Conservation (phyloP, 2,888 invertebrate species). For the Brachynemurus nebulosus region DNA sequence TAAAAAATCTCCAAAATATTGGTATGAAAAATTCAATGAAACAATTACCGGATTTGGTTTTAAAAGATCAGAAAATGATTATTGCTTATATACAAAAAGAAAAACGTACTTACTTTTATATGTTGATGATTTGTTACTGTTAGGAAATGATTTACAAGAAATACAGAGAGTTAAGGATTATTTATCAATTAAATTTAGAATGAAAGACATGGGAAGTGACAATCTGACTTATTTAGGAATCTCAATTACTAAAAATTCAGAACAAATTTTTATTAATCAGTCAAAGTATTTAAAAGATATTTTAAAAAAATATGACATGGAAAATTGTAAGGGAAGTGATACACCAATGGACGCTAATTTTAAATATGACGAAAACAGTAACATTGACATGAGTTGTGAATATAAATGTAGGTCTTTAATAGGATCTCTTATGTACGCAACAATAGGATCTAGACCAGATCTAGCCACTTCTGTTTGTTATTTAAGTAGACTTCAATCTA, state of each 20-base stretch:
- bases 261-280: background rate
- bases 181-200: slow-evolving; percentile 9
- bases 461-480: too few relatives aligned
- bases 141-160: slow-evolving; percentile 5
- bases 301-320: too few relatives aligned
- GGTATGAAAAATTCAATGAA: slow-evolving; percentile 11
- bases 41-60: slow-evolving; percentile 10
- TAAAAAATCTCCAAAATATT: slow-evolving; percentile 13
- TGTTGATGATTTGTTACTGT: slow-evolving; percentile 10
- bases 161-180: slow-evolving; percentile 5
- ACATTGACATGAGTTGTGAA: slow-evolving; percentile 8
- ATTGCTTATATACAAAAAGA: slow-evolving; percentile 4
- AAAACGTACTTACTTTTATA: slow-evolving; percentile 7
- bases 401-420: too few relatives aligned
- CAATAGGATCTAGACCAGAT: too few relatives aligned
- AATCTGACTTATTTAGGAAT: slow-evolving; percentile 11
- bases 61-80: slow-evolving; percentile 9
- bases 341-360: background rate
- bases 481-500: too few relatives aligned
- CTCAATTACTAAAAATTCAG: slow-evolving; percentile 6
- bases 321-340: background rate
- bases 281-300: slow-evolving; percentile 2
- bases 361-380: background rate
- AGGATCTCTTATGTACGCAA: too few relatives aligned
- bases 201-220: slow-evolving; percentile 12